Evolutionary conservation across 2,797 vertebrate species (phyloP), one percentile per base, ranked within the genome.

Genomic region (Rhinatrema bivittatum): DNA sequence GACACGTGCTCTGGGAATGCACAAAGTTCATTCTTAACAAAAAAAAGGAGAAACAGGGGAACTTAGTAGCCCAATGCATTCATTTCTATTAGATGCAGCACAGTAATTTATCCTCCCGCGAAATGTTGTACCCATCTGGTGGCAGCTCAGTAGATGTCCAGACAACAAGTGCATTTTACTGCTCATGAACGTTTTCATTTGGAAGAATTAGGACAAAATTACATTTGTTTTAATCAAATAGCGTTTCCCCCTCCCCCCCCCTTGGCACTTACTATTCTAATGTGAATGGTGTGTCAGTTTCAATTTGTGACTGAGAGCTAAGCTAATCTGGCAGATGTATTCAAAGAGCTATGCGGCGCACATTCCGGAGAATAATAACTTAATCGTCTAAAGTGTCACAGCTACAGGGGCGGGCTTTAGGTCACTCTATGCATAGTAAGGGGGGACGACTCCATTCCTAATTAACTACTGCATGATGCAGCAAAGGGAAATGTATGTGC

Each of bases 231-330:
- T 50, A 50, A 46, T 21, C 47, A 38, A 54, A 55, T 40, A 23
- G 61, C 55, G 34, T 41, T n/a, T n/a, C n/a, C n/a, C n/a, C n/a
- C n/a, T n/a, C n/a, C n/a, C n/a, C 15, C 47, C 60, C 65, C 39
- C 21, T 49, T 38, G 46, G 11, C 20, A 23, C 4, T 16, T 50
- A 24, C 3, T 15, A 34, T 39, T 53, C 24, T 57, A 48, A 43
- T 25, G 19, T 22, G 54, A 69, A 53, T 50, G 60, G 46, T 23
- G 35, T 4, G 14, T 51, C 46, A 33, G 16, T 47, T 76, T 39
- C 39, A 60, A 29, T 69, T 48, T 62, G 39, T 60, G 46, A 56
- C 38, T 36, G 38, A 48, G 20, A 60, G 31, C 33, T 52, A 57
- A 65, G 4, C 43, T 65, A 52, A 70, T 60, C 38, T 45, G 26